Evolutionary conservation across 2,888 invertebrate genomes (phyloP).

Genomic region (Drosophila tripunctata): DNA sequence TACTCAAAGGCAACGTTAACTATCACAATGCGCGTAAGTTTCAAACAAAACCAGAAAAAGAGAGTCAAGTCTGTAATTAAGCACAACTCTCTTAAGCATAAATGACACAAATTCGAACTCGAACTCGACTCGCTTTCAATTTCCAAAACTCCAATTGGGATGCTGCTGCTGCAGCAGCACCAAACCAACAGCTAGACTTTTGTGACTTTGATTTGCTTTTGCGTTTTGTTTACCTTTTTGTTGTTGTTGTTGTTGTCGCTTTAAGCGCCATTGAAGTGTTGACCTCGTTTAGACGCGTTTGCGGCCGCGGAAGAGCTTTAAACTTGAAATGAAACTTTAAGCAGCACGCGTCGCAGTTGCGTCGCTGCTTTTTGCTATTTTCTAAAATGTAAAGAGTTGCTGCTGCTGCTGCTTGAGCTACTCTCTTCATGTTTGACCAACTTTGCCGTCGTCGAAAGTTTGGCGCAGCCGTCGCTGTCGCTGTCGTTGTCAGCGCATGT

Average conservation of each 20-base stretch:
- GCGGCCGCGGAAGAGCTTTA: constrained; percentile 76
- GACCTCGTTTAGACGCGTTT: constrained; percentile 73
- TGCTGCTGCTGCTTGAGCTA: not conserved
- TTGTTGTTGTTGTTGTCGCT: constrained; percentile 10
- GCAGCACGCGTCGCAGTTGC: constrained; percentile 25
- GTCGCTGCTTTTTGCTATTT: constrained; percentile 62
- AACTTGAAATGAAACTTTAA: constrained; percentile 76
- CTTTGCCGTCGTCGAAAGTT: constrained; percentile 61
- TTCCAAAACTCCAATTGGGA: constrained; percentile 30
- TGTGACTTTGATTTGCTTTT: constrained; percentile 44
- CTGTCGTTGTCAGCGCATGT: no score
- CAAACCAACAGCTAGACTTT: constrained; percentile 9
- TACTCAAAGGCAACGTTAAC: constrained; percentile 94
- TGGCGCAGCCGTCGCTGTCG: constrained; percentile 31
- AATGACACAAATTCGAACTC: constrained; percentile 22
- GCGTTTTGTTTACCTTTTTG: constrained; percentile 62
- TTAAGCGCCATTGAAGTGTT: constrained; percentile 72
- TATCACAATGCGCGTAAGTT: constrained; percentile 97
- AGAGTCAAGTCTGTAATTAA: no score
- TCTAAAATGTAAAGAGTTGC: constrained; percentile 53
- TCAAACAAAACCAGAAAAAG: not conserved
- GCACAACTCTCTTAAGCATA: constrained; percentile 6
- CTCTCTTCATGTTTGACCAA: constrained; percentile 69
- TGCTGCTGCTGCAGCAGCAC: not conserved
- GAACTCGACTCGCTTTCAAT: constrained; percentile 56